Percentiles rank a stretch among this genome's conserved stretches.
Evolutionary conservation across 2,797 vertebrate genomes (phyloP).

Genomic region (Pangasius sanitwongsei): DNA sequence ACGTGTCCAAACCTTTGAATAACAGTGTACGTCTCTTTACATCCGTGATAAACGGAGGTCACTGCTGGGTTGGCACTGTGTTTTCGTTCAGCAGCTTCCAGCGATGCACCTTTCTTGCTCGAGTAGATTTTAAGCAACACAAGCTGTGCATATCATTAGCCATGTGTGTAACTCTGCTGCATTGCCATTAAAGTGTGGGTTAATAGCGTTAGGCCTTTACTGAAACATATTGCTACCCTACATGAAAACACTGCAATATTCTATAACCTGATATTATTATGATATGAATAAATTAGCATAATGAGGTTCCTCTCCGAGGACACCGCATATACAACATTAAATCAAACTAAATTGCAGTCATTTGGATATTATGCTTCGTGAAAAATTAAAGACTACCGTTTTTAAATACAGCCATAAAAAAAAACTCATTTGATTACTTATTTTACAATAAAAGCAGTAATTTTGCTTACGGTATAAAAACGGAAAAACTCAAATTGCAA

Average conservation of each 20-base stretch:
- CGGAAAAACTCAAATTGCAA: background rate
- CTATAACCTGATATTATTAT: background rate
- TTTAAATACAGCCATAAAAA: background rate
- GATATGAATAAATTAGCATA: slow-evolving; percentile 1
- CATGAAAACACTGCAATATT: background rate
- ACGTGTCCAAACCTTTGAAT: background rate
- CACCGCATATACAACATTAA: background rate
- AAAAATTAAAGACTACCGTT: background rate
- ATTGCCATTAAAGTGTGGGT: background rate
- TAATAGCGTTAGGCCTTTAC: background rate
- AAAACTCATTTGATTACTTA: background rate
- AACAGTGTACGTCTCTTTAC: background rate
- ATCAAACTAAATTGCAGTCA: background rate
- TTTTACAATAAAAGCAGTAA: background rate
- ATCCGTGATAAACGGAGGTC: background rate
- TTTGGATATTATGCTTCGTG: background rate
- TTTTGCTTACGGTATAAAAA: background rate
- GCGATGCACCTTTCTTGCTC: background rate
- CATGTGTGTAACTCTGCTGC: background rate
- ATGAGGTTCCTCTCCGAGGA: background rate
- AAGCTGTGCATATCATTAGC: slow-evolving; percentile 1
- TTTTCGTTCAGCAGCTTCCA: background rate
- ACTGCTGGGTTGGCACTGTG: background rate
- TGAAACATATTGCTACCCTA: background rate
- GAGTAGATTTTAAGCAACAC: slow-evolving; percentile 7